Base-by-base conservation (phyloP, 64 coral and sea anemone species). In the Porites lutea region DNA sequence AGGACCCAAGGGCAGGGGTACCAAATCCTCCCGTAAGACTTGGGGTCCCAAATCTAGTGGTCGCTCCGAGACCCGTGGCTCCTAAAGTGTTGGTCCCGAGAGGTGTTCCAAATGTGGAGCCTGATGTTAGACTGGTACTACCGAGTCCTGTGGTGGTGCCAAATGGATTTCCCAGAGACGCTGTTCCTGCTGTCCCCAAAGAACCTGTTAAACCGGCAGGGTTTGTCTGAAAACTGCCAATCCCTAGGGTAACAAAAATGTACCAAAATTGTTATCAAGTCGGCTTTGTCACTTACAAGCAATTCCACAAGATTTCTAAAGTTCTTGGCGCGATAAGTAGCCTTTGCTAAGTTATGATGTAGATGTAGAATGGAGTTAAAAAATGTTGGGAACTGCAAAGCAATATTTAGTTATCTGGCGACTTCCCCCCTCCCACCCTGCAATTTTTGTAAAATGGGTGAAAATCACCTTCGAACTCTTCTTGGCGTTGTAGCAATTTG, bases 71-170 rank as follows among this genome's bases (percentile, higher is more conserved):
- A 16, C 78, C 79, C 14, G 89, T 74, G 23, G 79, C 27, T 14
- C 90, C 90, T 83, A 92, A 72, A 75, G 75, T 61, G 60, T 59
- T 4, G 13, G 79, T 57, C 13, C 58, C 22, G 3, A 49, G 78
- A 4, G 70, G 23, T 88, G 68, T 65, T n/a, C 77, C 77, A 18
- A 68, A 82, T 20, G 77, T 47, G n/a, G 63, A 8, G 13, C 53
- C 86, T 16, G 23, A 27, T 46, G 68, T 47, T 88, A 88, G 20
- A 74, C n/a, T 59, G 10, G 86, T 59, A 54, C 52, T 18, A n/a
- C 37, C 43, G 0, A 74, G 69, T 15, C 86, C 86, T 88, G 72
- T 22, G 13, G 71, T 16, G 6, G 43, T 70, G 0, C 81, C 81
- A 51, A 84, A 69, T 52, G 63, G 61, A 18, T 64, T 67, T 51